A percentile compares a stretch with the other conserved stretches of the same genome.
phyloP scores from a whole-genome alignment of 2,113 vertebrate species.

The Pelecanoides urinatrix region DNA sequence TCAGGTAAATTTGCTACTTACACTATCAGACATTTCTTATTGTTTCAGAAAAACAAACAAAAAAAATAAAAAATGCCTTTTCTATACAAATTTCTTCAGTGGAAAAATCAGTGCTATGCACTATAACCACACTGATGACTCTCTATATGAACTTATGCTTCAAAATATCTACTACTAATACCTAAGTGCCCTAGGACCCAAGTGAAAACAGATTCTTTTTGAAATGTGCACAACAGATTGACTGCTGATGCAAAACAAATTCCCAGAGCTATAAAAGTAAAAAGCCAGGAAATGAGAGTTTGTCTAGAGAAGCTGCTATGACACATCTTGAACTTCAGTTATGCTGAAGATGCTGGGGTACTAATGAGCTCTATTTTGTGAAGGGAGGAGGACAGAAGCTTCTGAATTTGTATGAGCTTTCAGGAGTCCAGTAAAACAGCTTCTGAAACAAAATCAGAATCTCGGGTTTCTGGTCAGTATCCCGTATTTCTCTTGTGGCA shows the following conservation, averaged over 20 bases:
- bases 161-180: neutral
- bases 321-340: neutral
- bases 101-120: neutral
- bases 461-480: neutral
- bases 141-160: neutral
- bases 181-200: neutral
- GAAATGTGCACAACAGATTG: slow-evolving; percentile 54
- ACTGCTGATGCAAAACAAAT: slow-evolving; percentile 66
- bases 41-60: neutral
- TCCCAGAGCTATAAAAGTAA: slow-evolving; percentile 57
- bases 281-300: slow-evolving; percentile 61
- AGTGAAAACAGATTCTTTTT: slow-evolving; percentile 54
- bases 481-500: neutral
- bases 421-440: neutral
- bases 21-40: neutral
- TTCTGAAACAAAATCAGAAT: neutral
- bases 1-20: neutral
- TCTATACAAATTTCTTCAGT: neutral
- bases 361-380: neutral
- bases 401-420: neutral
- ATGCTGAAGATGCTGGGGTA: neutral
- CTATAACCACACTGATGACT: neutral
- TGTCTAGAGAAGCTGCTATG: slow-evolving; percentile 57
- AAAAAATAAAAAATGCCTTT: neutral
- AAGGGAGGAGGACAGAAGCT: neutral